These are phyloP conservation scores for Ashinkailepas kermadecensis DNA, from an alignment of 2,888 invertebrate genomes.

Conservation along the genomic window DNA sequence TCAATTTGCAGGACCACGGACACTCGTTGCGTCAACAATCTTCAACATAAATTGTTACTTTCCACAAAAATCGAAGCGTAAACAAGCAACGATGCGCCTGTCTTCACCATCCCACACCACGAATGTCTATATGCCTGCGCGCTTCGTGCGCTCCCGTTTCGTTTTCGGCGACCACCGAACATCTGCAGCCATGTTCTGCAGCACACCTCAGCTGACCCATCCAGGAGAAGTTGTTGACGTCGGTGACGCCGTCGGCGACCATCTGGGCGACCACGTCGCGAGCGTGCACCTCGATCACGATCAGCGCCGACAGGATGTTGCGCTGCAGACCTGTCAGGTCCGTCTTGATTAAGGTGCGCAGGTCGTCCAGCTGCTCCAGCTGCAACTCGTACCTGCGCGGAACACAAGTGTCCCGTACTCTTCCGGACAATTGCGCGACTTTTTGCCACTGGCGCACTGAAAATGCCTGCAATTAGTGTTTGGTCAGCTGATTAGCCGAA, in stretches of 20 bases:
- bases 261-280: constrained; percentile 72
- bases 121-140: too few species aligned
- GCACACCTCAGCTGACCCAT: constrained; percentile 66
- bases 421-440: too few species aligned
- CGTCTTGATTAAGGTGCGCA: constrained; percentile 61
- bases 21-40: too few species aligned
- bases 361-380: constrained; percentile 54
- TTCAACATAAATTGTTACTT: background rate
- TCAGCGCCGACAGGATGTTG: constrained; percentile 79
- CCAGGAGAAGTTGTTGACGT: constrained; percentile 83
- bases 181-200: too few species aligned
- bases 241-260: constrained; percentile 55
- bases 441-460: too few species aligned
- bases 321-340: constrained; percentile 62
- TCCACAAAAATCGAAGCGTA: background rate
- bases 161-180: too few species aligned
- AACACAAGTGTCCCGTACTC: too few species aligned
- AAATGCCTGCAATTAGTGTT: too few species aligned
- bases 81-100: constrained; percentile 42
- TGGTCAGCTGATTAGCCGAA: too few species aligned
- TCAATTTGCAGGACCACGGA: too few species aligned
- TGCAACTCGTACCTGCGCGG: constrained; percentile 11
- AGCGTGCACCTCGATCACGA: constrained; percentile 84
- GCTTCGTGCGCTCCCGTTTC: too few species aligned
- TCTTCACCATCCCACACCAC: too few species aligned